Evolutionary conservation across 1,140 invertebrate species (phyloP).

Genomic region (Cydia pomonella): DNA sequence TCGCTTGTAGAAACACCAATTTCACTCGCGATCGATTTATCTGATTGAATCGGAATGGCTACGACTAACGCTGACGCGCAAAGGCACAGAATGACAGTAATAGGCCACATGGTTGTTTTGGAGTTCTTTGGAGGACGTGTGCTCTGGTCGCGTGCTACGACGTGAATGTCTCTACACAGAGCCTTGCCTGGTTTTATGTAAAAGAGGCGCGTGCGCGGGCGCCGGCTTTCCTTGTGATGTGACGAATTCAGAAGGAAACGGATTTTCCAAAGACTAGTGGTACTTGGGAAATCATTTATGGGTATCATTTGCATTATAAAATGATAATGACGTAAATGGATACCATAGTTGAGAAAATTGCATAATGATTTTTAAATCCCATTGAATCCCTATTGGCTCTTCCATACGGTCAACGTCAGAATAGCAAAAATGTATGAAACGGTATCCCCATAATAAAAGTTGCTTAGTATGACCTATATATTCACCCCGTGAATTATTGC

Average conservation of each 20-base stretch:
- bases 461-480: no score
- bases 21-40: background rate
- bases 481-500: no score
- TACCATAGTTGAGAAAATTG: background rate
- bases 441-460: no score
- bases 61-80: background rate
- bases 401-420: no score
- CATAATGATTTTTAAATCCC: background rate
- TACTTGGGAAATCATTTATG: background rate
- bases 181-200: background rate
- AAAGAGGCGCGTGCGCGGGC: background rate
- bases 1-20: background rate
- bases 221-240: background rate
- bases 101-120: background rate
- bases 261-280: background rate
- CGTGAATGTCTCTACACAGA: background rate
- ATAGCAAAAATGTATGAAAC: no score
- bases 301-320: background rate
- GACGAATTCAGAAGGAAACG: conserved; percentile 2
- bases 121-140: background rate
- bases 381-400: no score
- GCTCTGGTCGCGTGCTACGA: background rate
- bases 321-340: conserved; percentile 2
- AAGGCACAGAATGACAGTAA: background rate
- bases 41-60: background rate